Evolutionary conservation across 2,888 invertebrate species (phyloP).

Genomic region (Adela reaumurella): DNA sequence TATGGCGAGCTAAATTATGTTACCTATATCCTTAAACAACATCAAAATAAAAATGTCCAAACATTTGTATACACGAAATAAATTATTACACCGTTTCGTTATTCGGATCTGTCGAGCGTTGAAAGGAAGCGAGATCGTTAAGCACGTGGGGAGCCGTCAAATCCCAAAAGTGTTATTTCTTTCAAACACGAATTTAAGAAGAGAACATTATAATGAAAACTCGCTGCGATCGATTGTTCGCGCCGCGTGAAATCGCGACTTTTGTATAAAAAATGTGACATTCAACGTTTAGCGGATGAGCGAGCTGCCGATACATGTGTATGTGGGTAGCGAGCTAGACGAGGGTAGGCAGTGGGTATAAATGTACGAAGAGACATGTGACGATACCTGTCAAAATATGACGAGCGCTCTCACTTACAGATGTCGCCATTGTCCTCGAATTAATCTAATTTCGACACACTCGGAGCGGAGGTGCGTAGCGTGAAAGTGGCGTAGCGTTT

Average conservation of each 20-base stretch:
- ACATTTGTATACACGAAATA: conserved; percentile 57
- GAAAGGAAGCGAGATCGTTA: conserved; percentile 36
- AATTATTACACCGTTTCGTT: conserved; percentile 52
- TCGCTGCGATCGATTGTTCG: conserved; percentile 51
- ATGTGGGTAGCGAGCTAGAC: conserved; percentile 42
- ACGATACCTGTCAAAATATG: conserved; percentile 55
- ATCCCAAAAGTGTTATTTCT: conserved; percentile 53
- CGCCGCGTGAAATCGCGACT: conserved; percentile 53
- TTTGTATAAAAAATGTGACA: conserved; percentile 38
- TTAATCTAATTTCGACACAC: conserved; percentile 44
- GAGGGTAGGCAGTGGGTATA: too few relatives aligned
- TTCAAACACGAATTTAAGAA: not conserved
- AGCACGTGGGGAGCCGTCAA: conserved; percentile 50
- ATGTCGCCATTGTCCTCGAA: conserved; percentile 47
- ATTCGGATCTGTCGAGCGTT: conserved; percentile 31
- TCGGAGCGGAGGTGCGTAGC: conserved; percentile 23
- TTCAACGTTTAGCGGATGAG: conserved; percentile 22
- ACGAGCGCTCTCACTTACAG: conserved; percentile 46
- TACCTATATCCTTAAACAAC: conserved; percentile 48
- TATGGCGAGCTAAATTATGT: conserved; percentile 54
- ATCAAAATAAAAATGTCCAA: conserved; percentile 56
- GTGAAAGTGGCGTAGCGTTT: conserved; percentile 36
- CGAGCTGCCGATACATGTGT: conserved; percentile 43
- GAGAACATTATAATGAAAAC: conserved; percentile 30
- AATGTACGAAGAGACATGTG: conserved; percentile 21